These are phyloP conservation scores for Drosophila varians DNA, from an alignment of 1,140 invertebrate genomes.

Conservation along the genomic window DNA sequence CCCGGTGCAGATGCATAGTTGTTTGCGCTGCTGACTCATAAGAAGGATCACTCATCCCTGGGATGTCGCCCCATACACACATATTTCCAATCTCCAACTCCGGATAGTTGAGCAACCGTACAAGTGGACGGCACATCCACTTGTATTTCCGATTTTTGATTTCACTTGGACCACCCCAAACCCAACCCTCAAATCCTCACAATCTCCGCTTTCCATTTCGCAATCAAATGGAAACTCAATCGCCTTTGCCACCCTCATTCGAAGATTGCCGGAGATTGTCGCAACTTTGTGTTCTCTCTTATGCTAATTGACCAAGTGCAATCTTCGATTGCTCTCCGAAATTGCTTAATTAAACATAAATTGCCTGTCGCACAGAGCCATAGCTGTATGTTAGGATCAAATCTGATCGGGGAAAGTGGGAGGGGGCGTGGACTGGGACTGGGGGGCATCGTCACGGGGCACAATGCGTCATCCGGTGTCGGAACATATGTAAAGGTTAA, in stretches of 20 bases:
- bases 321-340: constrained; percentile 51
- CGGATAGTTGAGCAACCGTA: constrained; percentile 46
- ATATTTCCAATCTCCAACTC: too few species aligned
- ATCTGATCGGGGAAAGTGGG: constrained; percentile 45
- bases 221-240: constrained; percentile 71
- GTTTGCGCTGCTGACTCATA: constrained; percentile 51
- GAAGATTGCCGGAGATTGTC: constrained; percentile 51
- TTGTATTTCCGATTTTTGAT: constrained; percentile 27
- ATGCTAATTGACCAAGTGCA: constrained; percentile 47
- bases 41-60: constrained; percentile 34
- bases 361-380: constrained; percentile 42
- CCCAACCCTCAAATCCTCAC: constrained; percentile 5
- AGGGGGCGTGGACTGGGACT: background rate
- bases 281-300: constrained; percentile 26
- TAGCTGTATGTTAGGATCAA: constrained; percentile 39
- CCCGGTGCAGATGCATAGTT: constrained; percentile 19
- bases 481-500: constrained; percentile 23
- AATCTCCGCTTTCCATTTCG: constrained; percentile 74
- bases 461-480: constrained; percentile 42
- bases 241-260: constrained; percentile 5
- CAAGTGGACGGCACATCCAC: constrained; percentile 22
- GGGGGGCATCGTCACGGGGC: constrained; percentile 29
- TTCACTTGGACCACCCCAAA: constrained; percentile 4
- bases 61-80: background rate
- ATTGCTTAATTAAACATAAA: constrained; percentile 73